phyloP scores from a whole-genome alignment of 1,140 invertebrate species.

The Mylabris phalerata region DNA sequence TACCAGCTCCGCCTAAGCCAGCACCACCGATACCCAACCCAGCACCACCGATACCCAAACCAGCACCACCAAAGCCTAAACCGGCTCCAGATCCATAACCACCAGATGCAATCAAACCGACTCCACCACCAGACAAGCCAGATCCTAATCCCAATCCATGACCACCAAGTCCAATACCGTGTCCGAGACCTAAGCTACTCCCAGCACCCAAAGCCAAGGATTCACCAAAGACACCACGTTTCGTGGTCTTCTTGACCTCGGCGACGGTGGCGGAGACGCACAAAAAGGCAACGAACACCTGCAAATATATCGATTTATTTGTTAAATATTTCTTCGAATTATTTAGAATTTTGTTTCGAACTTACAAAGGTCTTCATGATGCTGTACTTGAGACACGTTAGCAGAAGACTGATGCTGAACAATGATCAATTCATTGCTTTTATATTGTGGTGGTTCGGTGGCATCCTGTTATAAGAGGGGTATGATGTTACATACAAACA shows the following conservation, averaged over 20 bases:
- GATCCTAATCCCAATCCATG: slow-evolving; percentile 4
- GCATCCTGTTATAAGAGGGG: no score
- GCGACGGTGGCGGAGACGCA: slow-evolving; percentile 23
- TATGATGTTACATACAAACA: no score
- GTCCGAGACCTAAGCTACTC: slow-evolving; percentile 1
- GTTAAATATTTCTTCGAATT: not conserved
- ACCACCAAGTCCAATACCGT: not conserved
- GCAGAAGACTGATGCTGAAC: slow-evolving; percentile 29
- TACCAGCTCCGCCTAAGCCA: slow-evolving; percentile 6
- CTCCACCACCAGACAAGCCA: slow-evolving; percentile 9
- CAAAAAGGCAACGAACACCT: slow-evolving; percentile 24
- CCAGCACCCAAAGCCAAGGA: slow-evolving; percentile 14
- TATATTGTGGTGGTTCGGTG: no score
- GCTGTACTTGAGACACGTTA: slow-evolving; percentile 19
- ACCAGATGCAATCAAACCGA: slow-evolving; percentile 14
- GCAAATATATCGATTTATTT: not conserved
- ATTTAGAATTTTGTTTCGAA: not conserved
- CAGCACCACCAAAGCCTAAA: not conserved
- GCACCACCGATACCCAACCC: slow-evolving; percentile 5
- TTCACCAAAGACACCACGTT: slow-evolving; percentile 33
- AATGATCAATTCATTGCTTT: no score
- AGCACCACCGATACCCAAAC: slow-evolving; percentile 1
- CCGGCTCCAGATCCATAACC: no score
- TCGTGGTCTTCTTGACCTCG: slow-evolving; percentile 32
- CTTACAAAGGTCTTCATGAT: slow-evolving; percentile 31